Conservation (phyloP, 2,797 vertebrate genomes). For the Leptatherina wallacei region DNA sequence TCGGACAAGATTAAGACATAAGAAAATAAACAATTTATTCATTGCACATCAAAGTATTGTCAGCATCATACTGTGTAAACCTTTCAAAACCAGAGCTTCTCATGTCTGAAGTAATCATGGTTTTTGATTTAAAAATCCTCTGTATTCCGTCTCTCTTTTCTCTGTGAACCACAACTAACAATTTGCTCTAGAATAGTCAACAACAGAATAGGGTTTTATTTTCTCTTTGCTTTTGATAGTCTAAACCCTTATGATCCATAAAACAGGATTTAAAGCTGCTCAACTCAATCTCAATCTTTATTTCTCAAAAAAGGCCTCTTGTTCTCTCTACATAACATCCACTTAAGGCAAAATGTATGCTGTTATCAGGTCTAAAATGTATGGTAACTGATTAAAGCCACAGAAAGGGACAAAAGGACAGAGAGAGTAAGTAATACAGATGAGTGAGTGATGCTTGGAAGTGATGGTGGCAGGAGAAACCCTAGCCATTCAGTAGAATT, state of each 20-base stretch:
- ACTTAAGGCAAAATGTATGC: constrained; percentile 35
- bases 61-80: background rate
- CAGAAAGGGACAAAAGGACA: constrained; percentile 69
- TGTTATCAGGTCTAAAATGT: constrained; percentile 53
- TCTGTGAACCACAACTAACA: background rate
- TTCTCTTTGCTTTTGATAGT: constrained; percentile 4
- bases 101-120: background rate
- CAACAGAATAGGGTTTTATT: background rate
- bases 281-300: constrained; percentile 36
- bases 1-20: background rate
- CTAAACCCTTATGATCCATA: constrained; percentile 22
- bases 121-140: background rate
- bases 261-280: constrained; percentile 42
- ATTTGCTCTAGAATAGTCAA: background rate
- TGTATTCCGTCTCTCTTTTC: background rate
- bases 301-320: constrained; percentile 51
- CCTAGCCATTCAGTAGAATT: constrained; percentile 75
- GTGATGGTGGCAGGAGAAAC: constrained; percentile 66
- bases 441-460: constrained; percentile 63
- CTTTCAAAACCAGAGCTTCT: background rate
- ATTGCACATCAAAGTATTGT: background rate
- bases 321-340: constrained; percentile 41
- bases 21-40: background rate
- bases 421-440: constrained; percentile 55
- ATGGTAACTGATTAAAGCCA: constrained; percentile 67